Evolutionary conservation across 1,140 invertebrate genomes (phyloP).

Genomic region (Lithobius niger): DNA sequence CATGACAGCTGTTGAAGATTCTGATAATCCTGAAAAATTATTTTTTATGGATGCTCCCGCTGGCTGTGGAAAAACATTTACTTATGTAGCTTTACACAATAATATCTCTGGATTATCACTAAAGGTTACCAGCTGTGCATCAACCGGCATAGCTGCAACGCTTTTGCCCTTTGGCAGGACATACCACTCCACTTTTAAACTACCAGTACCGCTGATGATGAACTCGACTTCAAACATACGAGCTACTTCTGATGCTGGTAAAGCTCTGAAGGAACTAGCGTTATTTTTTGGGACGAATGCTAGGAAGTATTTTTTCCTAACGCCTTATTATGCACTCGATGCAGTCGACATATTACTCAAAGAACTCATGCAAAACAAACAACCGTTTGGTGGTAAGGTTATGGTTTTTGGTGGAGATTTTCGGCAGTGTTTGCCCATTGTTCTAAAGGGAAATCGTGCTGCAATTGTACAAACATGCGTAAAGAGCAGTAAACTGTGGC

Average conservation of each 20-base stretch:
- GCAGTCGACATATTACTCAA: slow-evolving; percentile 16
- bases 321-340: slow-evolving; percentile 14
- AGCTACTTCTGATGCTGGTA: slow-evolving; percentile 3
- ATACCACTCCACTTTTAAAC: slow-evolving; percentile 16
- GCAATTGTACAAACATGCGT: slow-evolving; percentile 18
- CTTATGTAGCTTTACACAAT: not conserved
- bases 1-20: not conserved
- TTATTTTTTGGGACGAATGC: slow-evolving; percentile 23
- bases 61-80: slow-evolving; percentile 2
- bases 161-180: slow-evolving; percentile 19
- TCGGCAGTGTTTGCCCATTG: slow-evolving; percentile 22
- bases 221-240: slow-evolving; percentile 13
- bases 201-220: slow-evolving; percentile 15
- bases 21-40: not conserved
- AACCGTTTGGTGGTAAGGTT: slow-evolving; percentile 22
- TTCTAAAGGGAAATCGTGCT: slow-evolving; percentile 14
- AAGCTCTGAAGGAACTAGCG: slow-evolving; percentile 11
- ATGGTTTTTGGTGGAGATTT: slow-evolving; percentile 25
- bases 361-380: slow-evolving; percentile 16
- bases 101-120: not conserved
- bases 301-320: slow-evolving; percentile 18
- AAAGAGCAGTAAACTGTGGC: slow-evolving; percentile 21
- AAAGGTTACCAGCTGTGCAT: slow-evolving; percentile 9
- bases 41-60: not conserved
- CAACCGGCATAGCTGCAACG: slow-evolving; percentile 25